Base-by-base conservation (phyloP, 2,797 vertebrate species). In the Poeciliopsis infans region DNA sequence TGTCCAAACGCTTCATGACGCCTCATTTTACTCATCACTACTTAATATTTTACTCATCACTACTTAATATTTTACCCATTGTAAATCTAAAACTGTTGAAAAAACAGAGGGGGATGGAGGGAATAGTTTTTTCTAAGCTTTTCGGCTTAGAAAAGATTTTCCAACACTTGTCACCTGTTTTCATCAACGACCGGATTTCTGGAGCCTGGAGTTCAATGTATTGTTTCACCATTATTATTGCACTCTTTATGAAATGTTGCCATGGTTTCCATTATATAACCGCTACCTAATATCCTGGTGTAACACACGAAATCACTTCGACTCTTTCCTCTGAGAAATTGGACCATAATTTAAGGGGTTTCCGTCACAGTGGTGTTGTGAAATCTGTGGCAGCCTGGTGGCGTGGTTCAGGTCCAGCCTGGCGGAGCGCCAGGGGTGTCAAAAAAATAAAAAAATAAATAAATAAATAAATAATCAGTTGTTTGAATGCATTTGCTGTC, bases 251-350 rank as follows among this genome's bases (percentile, higher is more conserved):
- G 49, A 51, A 75, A 72, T 18, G 72, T 83, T 81, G 36, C 73
- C 69, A 79, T 79, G 71, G 81, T 83, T 74, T 57, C 72, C 31
- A 45, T 76, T 74, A 68, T 77, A 73, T 55, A 69, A 72, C 13
- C 45, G 36, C 12, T 23, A 25, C 36, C 36, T 41, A 76, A 72
- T 80, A 69, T 77, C 25, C 33, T 79, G 47, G 43, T 46, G 51
- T 73, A 33, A 55, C 39, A 51, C 69, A 55, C 23, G n/a, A 76
- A 69, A 81, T 75, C 18, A 76, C 76, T 77, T 81, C 28, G 33
- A 33, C 39, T 66, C 64, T 8, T 25, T 68, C 64, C 33, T 68
- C 36, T 39, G 64, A 68, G 59, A 75, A 16, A 28, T 72, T 7
- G 43, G 47, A 53, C 18, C 18, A 46, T 77, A 36, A 76, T 76